Evolutionary conservation across 1,140 invertebrate species (phyloP), one percentile per base, ranked within the genome.

Genomic region (Psix sp.): DNA sequence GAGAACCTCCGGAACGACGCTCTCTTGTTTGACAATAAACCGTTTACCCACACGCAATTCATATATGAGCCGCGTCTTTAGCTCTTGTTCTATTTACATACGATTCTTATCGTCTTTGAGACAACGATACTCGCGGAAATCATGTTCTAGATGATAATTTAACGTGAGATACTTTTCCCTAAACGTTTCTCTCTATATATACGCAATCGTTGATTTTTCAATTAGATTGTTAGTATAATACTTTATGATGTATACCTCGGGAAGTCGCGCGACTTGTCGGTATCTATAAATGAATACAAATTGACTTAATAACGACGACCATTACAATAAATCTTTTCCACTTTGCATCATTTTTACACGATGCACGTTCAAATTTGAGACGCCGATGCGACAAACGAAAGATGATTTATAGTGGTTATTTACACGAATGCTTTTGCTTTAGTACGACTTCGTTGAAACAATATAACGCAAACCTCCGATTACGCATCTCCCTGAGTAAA

Each of bases 41-140:
- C 77, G 77, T 79, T 82, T 82, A 80, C 82, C 83, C 77, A 82
- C 79, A 80, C 79, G 76, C 57, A 72, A n/a, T n/a, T n/a, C n/a
- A 26, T 54, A 39, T 78, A 78, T 74, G 66, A 72, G 76, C 76
- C 49, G 20, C 33, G 67, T 77, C 46, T 68, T n/a, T n/a, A n/a
- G n/a, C n/a, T n/a, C n/a, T n/a, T n/a, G n/a, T n/a, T 29, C n/a
- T 2, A n/a, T 29, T 29, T 29, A 29, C 26, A 29, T 29, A 29
- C 26, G 77, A 65, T 65, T 26, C 42, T 11, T 75, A 70, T 66
- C 60, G 24, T 35, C 24, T 43, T 57, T 57, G 33, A 31, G 39
- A 59, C 51, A 42, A 49, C 18, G 29, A 46, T 52, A 63, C 49
- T 39, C 31, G 45, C 35, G 29, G 42, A 62, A 71, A 18, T 72